Evolutionary conservation across 2,888 invertebrate genomes (phyloP).

Genomic region (Sesamia inferens): DNA sequence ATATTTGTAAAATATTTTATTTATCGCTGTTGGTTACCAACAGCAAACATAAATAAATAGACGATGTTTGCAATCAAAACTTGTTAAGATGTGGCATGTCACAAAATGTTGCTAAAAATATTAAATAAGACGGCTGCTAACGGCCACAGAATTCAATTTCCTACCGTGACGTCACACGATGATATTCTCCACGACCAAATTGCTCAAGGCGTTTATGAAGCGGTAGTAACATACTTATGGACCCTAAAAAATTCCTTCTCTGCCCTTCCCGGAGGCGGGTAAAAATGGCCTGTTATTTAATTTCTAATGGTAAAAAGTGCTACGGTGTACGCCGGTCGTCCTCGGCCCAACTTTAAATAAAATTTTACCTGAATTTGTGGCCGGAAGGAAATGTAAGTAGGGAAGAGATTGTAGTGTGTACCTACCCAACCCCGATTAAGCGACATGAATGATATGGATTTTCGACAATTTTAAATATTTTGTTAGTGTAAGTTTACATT

Average conservation of each 20-base stretch:
- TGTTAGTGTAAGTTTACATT: background rate
- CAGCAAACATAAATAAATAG: too few relatives aligned
- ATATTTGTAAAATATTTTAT: too few relatives aligned
- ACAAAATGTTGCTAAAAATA: slow-evolving; percentile 26
- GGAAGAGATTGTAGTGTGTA: background rate
- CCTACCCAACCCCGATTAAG: background rate
- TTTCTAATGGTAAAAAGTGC: slow-evolving; percentile 34
- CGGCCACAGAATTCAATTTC: slow-evolving; percentile 47
- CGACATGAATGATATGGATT: too few relatives aligned
- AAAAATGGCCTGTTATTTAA: slow-evolving; percentile 34
- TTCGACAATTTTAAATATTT: too few relatives aligned
- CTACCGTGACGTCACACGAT: slow-evolving; percentile 24
- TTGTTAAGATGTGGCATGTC: background rate
- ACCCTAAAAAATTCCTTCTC: slow-evolving; percentile 28
- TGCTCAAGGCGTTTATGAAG: slow-evolving; percentile 50
- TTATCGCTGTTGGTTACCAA: too few relatives aligned
- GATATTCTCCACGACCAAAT: slow-evolving; percentile 30
- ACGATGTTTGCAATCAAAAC: background rate
- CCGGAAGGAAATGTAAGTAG: slow-evolving; percentile 1
- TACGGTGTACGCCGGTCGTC: background rate
- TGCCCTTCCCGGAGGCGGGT: slow-evolving; percentile 22
- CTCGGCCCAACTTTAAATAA: slow-evolving; percentile 25
- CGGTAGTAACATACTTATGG: slow-evolving; percentile 40
- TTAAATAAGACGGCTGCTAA: slow-evolving; percentile 23
- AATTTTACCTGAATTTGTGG: slow-evolving; percentile 23